Evolutionary conservation across 2,797 vertebrate genomes (phyloP).

Genomic region (Tauraco hartlaubi): DNA sequence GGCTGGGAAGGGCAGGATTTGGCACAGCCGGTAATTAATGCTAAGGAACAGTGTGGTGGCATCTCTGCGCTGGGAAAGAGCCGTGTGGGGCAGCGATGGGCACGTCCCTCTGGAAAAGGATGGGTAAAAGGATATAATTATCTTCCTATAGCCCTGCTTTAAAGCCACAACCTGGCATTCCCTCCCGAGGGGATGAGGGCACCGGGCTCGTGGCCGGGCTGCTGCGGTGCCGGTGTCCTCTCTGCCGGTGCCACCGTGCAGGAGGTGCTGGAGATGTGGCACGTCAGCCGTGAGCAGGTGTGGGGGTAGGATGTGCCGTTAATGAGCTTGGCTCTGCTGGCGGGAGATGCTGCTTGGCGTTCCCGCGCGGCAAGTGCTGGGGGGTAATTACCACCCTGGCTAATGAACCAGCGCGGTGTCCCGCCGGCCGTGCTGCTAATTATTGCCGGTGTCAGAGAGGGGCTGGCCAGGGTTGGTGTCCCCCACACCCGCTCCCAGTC

Average conservation of each 20-base stretch:
- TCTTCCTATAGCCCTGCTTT: not conserved
- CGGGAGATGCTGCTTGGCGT: not conserved
- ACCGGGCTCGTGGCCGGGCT: accelerated
- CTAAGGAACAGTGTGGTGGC: not conserved
- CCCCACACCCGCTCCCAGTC: not conserved
- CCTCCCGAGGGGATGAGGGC: not conserved
- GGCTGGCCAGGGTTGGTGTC: not conserved
- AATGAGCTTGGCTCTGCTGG: not conserved
- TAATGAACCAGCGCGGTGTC: not conserved
- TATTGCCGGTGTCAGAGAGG: not conserved
- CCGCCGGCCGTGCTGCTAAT: not conserved
- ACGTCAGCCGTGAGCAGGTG: not conserved
- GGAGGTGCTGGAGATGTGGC: accelerated
- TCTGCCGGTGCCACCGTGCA: accelerated
- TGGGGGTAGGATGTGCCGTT: not conserved
- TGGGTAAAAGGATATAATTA: not conserved
- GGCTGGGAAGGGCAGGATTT: not conserved
- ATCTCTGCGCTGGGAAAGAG: not conserved
- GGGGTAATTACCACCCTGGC: not conserved
- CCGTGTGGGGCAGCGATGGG: accelerated
- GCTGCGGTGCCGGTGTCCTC: not conserved
- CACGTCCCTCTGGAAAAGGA: not conserved
- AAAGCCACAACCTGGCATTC: accelerated
- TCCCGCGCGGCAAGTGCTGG: not conserved
- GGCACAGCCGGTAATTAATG: not conserved